Conservation (phyloP, 2,113 vertebrate genomes). For the Brachionichthys hirsutus region DNA sequence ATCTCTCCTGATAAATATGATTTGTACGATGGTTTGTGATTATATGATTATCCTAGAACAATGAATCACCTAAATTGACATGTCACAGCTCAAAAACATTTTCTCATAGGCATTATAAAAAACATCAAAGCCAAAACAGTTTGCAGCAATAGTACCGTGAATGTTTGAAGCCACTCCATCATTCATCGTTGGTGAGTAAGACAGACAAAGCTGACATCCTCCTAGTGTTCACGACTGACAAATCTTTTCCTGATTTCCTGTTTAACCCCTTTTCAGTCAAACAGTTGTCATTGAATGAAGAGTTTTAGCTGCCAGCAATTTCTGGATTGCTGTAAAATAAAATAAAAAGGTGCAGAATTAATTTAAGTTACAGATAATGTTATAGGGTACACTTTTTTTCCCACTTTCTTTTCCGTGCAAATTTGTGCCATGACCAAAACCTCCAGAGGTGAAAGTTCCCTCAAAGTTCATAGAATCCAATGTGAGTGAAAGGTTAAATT, state of each 20-base stretch:
- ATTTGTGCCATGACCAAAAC: too few relatives aligned
- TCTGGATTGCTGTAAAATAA: background rate
- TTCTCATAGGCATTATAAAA: conserved; percentile 18
- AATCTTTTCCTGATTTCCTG: background rate
- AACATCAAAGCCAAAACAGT: conserved; percentile 12
- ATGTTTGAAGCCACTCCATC: conserved; percentile 9
- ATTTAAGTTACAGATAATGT: background rate
- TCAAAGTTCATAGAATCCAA: too few relatives aligned
- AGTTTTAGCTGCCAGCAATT: background rate
- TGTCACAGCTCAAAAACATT: conserved; percentile 28
- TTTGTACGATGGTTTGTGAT: conserved; percentile 41
- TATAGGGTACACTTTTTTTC: background rate
- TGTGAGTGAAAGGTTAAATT: too few relatives aligned
- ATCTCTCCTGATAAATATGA: conserved; percentile 43
- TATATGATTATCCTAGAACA: conserved; percentile 31
- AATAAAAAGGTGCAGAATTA: background rate
- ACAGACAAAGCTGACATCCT: conserved; percentile 1
- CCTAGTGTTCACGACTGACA: conserved; percentile 1
- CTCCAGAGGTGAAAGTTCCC: too few relatives aligned
- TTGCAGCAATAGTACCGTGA: conserved; percentile 18
- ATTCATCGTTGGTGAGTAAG: conserved; percentile 8
- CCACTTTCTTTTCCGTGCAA: too few relatives aligned
- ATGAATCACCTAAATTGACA: conserved; percentile 34
- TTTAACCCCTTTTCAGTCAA: background rate
- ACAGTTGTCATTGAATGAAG: background rate